Evolutionary conservation across 2,888 invertebrate genomes (phyloP), one percentile per base, ranked within the genome.

Genomic region (Agrilus cyanescens): DNA sequence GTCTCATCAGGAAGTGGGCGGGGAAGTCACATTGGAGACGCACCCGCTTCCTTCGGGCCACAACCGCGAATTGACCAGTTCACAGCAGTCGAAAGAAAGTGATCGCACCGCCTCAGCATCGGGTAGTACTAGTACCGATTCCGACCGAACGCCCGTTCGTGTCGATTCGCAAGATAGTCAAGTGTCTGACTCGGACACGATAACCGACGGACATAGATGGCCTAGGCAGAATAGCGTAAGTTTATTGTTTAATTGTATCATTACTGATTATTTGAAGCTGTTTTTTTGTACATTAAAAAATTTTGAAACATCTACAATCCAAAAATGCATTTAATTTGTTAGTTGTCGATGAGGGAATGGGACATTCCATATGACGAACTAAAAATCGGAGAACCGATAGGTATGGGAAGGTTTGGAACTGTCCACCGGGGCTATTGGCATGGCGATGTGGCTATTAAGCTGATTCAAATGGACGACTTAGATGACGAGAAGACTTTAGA

Each of bases 341-440:
- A 85, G 85, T 69, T 91, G 50, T 91, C 90, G 1, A 80, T 90
- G 72, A 79, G 89, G 58, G 95, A 96, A 63, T 96, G 96, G 96
- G 94, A 96, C 71, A 96, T 96, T 63, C 94, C 95, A n/a, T 95
- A 82, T 70, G 89, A 91, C 62, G 94, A 96, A 68, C 68, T 96
- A 51, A 80, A 81, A 56, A 75, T 94, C 59, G 82, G 82, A 50
- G 93, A 94, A 50, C 75, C 80, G 57, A 86, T 96, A 51, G 95
- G 96, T 33, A 82, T 79, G 18, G 96, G 96, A 0, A 77, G 94
- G 46, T 95, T 96, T 71, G 94, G 95, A 41, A 90, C 87, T 3
- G 96, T 96, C 41, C 89, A 85, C 69, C 80, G 90, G 53, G 97
- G 95, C 46, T 81, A 87, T 58, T 97, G 96, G 96, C 95, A 97